Conservation (phyloP, 2,113 vertebrate genomes). For the Upupa epops region DNA sequence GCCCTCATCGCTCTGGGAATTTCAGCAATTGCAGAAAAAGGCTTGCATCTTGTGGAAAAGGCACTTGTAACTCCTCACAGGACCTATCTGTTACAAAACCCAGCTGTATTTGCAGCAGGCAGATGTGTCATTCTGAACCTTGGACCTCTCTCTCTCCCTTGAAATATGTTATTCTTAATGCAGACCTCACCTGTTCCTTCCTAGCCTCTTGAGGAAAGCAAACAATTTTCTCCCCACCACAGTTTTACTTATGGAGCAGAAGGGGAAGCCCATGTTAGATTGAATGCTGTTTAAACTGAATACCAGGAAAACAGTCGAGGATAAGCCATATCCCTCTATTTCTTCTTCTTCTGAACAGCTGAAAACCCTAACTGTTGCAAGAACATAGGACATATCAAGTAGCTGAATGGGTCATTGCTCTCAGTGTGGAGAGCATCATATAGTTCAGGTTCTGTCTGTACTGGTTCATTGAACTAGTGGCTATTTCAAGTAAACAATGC, state of each 20-base stretch:
- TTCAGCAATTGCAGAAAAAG: not conserved
- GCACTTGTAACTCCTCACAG: not conserved
- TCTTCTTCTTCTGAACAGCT: not conserved
- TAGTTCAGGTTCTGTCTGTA: not conserved
- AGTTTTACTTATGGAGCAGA: not conserved
- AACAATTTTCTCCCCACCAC: not conserved
- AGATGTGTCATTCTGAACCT: not conserved
- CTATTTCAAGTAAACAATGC: not conserved
- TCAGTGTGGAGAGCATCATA: not conserved
- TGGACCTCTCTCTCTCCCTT: not conserved
- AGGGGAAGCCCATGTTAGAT: not conserved
- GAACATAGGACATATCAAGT: not conserved
- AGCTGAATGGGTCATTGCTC: not conserved
- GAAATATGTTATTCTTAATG: not conserved
- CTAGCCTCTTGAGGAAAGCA: not conserved
- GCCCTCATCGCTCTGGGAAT: not conserved
- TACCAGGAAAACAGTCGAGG: not conserved
- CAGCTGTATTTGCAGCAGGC: not conserved
- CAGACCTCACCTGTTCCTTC: not conserved
- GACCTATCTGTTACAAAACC: not conserved
- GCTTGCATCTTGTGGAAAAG: not conserved
- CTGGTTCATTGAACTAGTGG: not conserved
- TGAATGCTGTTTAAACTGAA: not conserved
- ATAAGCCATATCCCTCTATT: not conserved
- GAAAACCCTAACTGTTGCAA: not conserved